Conservation (phyloP, 2,113 vertebrate genomes). For the Choloepus hoffmanni region DNA sequence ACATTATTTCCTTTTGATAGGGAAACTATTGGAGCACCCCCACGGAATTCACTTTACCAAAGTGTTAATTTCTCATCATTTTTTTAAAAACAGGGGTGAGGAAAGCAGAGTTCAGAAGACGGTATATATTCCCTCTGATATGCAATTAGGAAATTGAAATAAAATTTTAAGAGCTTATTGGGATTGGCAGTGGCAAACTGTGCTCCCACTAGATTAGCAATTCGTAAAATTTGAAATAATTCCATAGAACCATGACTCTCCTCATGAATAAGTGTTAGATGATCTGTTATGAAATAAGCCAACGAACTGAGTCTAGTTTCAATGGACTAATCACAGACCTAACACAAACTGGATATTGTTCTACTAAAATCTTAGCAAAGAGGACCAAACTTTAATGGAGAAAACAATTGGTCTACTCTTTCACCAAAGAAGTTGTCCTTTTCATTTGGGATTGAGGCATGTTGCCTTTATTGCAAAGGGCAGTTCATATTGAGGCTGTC, state of each 20-base stretch:
- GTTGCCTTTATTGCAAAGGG: constrained; percentile 84
- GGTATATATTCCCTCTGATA: constrained; percentile 39
- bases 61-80: constrained; percentile 26
- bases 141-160: constrained; percentile 64
- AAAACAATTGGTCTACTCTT: constrained; percentile 76
- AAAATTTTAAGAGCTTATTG: constrained; percentile 55
- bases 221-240: constrained; percentile 49
- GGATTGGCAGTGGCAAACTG: constrained; percentile 10
- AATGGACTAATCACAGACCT: constrained; percentile 38
- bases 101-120: constrained; percentile 53
- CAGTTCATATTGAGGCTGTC: constrained; percentile 85
- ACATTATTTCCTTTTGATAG: constrained; percentile 47
- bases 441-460: constrained; percentile 76
- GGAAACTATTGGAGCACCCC: not conserved
- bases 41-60: not conserved
- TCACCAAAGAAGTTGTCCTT: constrained; percentile 79
- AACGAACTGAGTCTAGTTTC: constrained; percentile 44
- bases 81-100: constrained; percentile 24
- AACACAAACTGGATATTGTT: constrained; percentile 38
- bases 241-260: constrained; percentile 48
- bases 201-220: constrained; percentile 28
- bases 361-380: constrained; percentile 62
- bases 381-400: constrained; percentile 74
- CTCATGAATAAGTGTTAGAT: constrained; percentile 22
- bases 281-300: constrained; percentile 52